Evolutionary conservation across 2,113 vertebrate species (phyloP), one percentile per base, ranked within the genome.

Genomic region (Emydura subglobosa): DNA sequence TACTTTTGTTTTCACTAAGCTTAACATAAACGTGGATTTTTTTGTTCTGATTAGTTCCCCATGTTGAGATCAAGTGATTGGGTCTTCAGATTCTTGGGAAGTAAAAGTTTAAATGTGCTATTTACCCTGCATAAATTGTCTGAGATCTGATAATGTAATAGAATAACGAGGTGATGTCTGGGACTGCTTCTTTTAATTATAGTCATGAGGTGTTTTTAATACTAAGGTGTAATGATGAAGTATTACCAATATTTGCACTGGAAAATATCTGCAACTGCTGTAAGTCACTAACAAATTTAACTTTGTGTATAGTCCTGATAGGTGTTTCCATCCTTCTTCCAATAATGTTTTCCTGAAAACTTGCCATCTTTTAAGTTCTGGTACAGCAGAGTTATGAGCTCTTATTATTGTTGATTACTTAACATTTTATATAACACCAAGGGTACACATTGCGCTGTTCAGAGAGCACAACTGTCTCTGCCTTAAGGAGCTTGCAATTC

Each of bases 341-440:
- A 89, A 91, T 86, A 94, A 93, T 51, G 9, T 91, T 93, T 92
- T 83, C n/a, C 79, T 95, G 92, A 93, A 95, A 87, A 86, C 55
- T 84, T 91, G 31, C 55, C 80, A 97, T 51, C 79, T 91, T 57
- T 65, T 85, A 39, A 85, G 42, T 87, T 95, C 84, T 89, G 54
- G 10, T 83, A 68, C 68, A 5, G 55, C 4, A 65, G 1, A 82
- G 2, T 85, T 90, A 72, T 86, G 78, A 89, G 59, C 87, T 82
- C 21, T 91, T 92, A 76, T 44, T 78, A 12, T 89, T 94, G 59
- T 89, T 86, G 54, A 76, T 79, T 87, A 87, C 83, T 83, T 83
- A 96, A 81, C 49, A 82, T 90, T 93, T 97, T 83, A 79, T 93
- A 54, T 85, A 78, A 16, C 57, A 90, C 93, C 54, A 94, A 80